Evolutionary conservation across 2,113 vertebrate genomes (phyloP), one percentile per base, ranked within the genome.

Genomic region (Lophura nycthemera): DNA sequence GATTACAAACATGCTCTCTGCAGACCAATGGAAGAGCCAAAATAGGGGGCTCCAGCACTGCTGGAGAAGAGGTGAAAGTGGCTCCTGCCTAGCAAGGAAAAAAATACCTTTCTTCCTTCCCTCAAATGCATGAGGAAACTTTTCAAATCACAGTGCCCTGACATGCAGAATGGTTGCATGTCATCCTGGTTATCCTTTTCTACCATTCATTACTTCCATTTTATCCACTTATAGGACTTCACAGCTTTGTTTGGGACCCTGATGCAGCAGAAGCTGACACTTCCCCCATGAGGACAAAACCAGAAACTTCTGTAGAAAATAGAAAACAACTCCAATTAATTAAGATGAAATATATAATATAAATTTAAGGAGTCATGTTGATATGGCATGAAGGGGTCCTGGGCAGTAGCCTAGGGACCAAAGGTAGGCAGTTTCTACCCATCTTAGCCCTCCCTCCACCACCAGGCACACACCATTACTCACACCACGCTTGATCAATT

Each of bases 401-500:
- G n/a, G 45, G 29, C 40, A 8, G 24, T 17, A 8, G 29, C 10
- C 3, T 17, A 27, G 29, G 59, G 50, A 54, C 11, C n/a, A 69
- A 65, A 93, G 74, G 16, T 57, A 20, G 94, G 38, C 30, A 54
- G 48, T 13, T 66, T 36, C 18, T 25, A 27, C 63, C 43, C 36
- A 11, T 34, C 52, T 57, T 0, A 0, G 70, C 34, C 38, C 74
- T 65, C 71, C 59, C 36, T 83, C 34, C 4, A 4, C 43, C 66
- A 16, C 5, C 74, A 16, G 48, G 21, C 27, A 16, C 21, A 20
- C 8, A 0, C 34, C 3, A 1, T 47, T 24, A 36, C 21, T n/a
- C 29, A 15, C 4, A 20, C 59, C 64, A 63, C 0, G 0, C 48
- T 36, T 54, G 13, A 47, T 17, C 27, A 57, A 30, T 12, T 3